A percentile compares a stretch with the other conserved stretches of the same genome.
Evolutionary conservation across 2,113 vertebrate species (phyloP).

Genomic region (Rhagologus leucostigma): DNA sequence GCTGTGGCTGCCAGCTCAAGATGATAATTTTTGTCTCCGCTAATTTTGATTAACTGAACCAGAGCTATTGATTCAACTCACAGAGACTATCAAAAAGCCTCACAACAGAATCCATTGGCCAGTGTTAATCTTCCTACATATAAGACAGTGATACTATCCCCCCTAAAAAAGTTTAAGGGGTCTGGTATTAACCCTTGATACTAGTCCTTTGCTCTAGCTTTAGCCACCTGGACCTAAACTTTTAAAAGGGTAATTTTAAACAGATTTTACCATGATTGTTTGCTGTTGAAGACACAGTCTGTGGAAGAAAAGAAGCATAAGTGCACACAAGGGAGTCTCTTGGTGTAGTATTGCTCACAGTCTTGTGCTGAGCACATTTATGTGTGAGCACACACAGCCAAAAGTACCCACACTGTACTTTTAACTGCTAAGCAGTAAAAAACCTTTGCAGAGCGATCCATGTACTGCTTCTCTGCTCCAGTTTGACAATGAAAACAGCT

Average conservation of each 20-base stretch:
- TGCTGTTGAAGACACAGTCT: background rate
- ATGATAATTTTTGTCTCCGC: background rate
- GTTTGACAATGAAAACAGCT: constrained; percentile 30
- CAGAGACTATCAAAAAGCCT: background rate
- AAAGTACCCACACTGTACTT: background rate
- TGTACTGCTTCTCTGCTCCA: background rate
- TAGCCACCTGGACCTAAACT: background rate
- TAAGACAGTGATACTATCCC: background rate
- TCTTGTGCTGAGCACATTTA: background rate
- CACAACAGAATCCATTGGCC: background rate
- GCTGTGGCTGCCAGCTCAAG: background rate
- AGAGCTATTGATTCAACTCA: background rate
- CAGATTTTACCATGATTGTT: background rate
- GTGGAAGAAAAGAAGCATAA: background rate
- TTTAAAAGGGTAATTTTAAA: background rate
- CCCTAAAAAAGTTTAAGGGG: background rate
- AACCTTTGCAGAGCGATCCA: background rate
- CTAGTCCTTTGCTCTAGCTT: background rate
- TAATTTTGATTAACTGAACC: background rate
- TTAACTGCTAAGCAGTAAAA: background rate
- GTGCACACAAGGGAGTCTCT: background rate
- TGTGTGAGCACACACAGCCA: background rate
- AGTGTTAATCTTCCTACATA: background rate
- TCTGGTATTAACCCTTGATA: background rate
- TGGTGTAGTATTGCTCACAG: background rate